Evolutionary conservation across 2,888 invertebrate species (phyloP).

Genomic region (Ochlodes sylvanus): DNA sequence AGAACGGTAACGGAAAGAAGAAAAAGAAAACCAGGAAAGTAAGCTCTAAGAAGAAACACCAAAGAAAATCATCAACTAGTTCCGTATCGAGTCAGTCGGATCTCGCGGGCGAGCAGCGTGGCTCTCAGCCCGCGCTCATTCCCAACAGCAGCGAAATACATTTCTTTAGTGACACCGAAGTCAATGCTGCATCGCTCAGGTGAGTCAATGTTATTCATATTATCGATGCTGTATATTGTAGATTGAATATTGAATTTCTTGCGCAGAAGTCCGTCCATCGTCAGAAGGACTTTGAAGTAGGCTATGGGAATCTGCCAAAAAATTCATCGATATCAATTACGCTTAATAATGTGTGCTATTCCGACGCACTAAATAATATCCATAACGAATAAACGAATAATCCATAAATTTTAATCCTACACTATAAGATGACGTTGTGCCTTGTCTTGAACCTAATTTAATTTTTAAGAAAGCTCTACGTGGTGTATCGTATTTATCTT

Average conservation of each 20-base stretch:
- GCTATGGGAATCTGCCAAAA: not conserved
- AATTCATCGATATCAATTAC: too few species aligned
- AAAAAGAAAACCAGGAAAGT: slow-evolving; percentile 92
- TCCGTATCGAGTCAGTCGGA: slow-evolving; percentile 82
- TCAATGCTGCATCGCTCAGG: slow-evolving; percentile 87
- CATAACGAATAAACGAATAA: too few species aligned
- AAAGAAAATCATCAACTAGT: slow-evolving; percentile 88
- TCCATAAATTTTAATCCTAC: too few species aligned
- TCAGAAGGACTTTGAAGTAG: not conserved
- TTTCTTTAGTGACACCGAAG: slow-evolving; percentile 97
- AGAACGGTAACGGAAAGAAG: slow-evolving; percentile 86
- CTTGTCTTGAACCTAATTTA: too few species aligned
- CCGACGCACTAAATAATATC: too few species aligned
- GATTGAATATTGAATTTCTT: not conserved
- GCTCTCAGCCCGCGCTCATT: slow-evolving; percentile 64
- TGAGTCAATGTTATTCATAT: slow-evolving; percentile 57
- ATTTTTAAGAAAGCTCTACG: too few species aligned
- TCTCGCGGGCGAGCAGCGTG: slow-evolving; percentile 76
- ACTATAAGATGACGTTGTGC: too few species aligned
- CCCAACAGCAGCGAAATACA: slow-evolving; percentile 77
- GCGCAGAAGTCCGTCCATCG: not conserved
- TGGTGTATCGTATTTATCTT: too few species aligned
- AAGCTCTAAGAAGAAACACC: slow-evolving; percentile 92
- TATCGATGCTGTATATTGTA: not conserved
- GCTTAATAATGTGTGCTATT: too few species aligned